A percentile compares a stretch with the other conserved stretches of the same genome.
Conservation (phyloP, 2,797 vertebrate genomes). For the Peromyscus melanophrys region DNA sequence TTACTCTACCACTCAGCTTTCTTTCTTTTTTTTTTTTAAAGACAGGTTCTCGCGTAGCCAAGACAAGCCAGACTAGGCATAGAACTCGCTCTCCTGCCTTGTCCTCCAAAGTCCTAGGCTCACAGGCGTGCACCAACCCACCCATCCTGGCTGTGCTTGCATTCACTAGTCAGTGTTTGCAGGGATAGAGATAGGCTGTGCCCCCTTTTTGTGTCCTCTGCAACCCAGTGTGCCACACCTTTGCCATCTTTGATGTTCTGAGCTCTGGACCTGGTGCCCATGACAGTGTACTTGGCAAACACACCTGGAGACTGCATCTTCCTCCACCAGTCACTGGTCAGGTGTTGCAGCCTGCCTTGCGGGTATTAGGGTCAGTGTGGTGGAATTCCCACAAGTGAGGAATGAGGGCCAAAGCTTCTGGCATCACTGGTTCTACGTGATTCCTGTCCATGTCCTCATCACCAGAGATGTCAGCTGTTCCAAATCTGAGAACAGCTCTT, state of each 20-base stretch:
- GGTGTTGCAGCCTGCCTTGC: not conserved
- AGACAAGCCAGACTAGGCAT: not conserved
- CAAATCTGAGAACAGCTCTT: not conserved
- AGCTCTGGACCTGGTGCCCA: not conserved
- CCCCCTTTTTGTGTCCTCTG: not conserved
- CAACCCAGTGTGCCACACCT: not conserved
- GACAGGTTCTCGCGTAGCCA: not conserved
- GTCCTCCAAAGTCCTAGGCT: not conserved
- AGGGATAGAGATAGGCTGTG: not conserved
- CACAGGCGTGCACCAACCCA: too few relatives aligned
- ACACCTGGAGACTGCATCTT: not conserved
- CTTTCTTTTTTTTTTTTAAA: not conserved
- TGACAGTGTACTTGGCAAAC: not conserved
- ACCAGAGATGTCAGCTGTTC: not conserved
- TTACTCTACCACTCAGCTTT: not conserved
- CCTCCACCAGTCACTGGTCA: not conserved
- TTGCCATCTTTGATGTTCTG: not conserved
- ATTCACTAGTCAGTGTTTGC: not conserved
- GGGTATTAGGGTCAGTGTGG: not conserved
- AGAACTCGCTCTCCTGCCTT: not conserved
- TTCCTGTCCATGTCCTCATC: constrained; percentile 21
- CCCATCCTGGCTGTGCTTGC: not conserved
- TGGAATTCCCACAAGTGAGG: not conserved
- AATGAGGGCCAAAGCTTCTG: not conserved
- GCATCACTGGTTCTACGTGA: not conserved